Evolutionary conservation across 2,113 vertebrate species (phyloP), one percentile per base, ranked within the genome.

Genomic region (Callospermophilus lateralis): DNA sequence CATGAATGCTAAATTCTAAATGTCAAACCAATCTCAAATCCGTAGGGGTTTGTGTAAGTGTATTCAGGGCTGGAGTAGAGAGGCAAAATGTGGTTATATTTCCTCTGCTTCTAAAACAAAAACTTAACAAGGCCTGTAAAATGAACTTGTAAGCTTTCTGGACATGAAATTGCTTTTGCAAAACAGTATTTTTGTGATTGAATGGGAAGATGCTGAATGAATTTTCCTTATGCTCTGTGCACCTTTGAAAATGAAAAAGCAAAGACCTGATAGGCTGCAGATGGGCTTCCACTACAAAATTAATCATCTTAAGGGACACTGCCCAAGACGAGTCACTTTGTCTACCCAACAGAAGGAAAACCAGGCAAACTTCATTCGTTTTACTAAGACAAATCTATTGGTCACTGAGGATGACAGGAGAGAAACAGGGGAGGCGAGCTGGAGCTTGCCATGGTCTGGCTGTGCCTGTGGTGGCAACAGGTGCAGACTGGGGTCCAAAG

Each of bases 11-110:
- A 1, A n/a, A 42, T 32, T 84, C 65, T 97, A 84, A 96, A 95
- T 94, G 97, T 92, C 92, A 96, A 92, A 67, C 42, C 83, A 15
- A 65, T 92, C 45, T 93, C 79, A 17, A 53, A 42, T 19, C 92
- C n/a, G 45, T 19, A 67, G 86, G 85, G 78, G 78, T 94, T 61
- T 77, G 28, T 72, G 63, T 89, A 55, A 53, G 8, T 67, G 51
- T 87, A 19, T 7, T 11, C 45, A n/a, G 22, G 74, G 5, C 70
- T 51, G 32, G 26, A 6, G 11, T 17, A 2, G 32, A 24, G 53
- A 67, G 28, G 12, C 15, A 16, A 15, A 22, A 8, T 6, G 1
- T 22, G n/a, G 2, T 39, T 34, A 65, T 51, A 9, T 53, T 70
- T 61, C 76, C 72, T 93, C 45, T 26, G 28, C 7, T 94, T 84